Percentiles rank a stretch among this genome's conserved stretches.
Conservation (phyloP, 2,797 vertebrate species). For the Coracias cyanogaster region DNA sequence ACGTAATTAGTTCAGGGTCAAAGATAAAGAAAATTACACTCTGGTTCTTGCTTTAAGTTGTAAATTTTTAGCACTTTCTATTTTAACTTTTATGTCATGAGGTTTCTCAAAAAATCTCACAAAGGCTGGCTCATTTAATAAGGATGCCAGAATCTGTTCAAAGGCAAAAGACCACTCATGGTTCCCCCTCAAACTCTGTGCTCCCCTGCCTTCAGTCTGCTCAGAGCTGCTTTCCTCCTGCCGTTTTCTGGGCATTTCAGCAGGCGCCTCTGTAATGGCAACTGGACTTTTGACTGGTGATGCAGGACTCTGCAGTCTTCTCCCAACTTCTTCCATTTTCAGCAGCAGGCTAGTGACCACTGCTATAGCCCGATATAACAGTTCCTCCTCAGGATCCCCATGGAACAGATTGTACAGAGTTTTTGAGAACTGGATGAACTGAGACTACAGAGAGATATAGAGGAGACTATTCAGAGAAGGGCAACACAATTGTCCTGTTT, state of each 20-base stretch:
- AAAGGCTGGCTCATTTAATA: slow-evolving; percentile 92
- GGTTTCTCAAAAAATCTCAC: slow-evolving; percentile 94
- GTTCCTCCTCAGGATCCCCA: slow-evolving; percentile 91
- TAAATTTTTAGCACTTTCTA: slow-evolving; percentile 84
- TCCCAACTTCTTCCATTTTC: slow-evolving; percentile 95
- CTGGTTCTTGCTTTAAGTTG: slow-evolving; percentile 85
- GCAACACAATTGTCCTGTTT: not conserved
- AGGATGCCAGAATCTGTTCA: slow-evolving; percentile 96
- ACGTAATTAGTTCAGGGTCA: not conserved
- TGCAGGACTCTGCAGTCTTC: slow-evolving; percentile 83
- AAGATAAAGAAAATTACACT: slow-evolving; percentile 51
- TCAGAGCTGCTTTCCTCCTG: slow-evolving; percentile 23
- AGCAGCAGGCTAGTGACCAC: slow-evolving; percentile 94
- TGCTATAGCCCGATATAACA: slow-evolving; percentile 90
- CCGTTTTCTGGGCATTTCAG: not conserved
- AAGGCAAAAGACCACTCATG: slow-evolving; percentile 95
- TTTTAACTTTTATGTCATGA: slow-evolving; percentile 82
- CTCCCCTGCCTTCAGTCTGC: not conserved
- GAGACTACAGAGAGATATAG: slow-evolving; percentile 80
- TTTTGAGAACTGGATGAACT: slow-evolving; percentile 98
- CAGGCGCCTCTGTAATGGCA: not conserved
- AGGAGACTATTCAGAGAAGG: slow-evolving; percentile 18
- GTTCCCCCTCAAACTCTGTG: slow-evolving; percentile 41
- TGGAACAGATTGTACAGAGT: slow-evolving; percentile 96
- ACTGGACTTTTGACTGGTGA: slow-evolving; percentile 25